Evolutionary conservation across 2,888 invertebrate species (phyloP).

Genomic region (Tetrapedia diversipes): DNA sequence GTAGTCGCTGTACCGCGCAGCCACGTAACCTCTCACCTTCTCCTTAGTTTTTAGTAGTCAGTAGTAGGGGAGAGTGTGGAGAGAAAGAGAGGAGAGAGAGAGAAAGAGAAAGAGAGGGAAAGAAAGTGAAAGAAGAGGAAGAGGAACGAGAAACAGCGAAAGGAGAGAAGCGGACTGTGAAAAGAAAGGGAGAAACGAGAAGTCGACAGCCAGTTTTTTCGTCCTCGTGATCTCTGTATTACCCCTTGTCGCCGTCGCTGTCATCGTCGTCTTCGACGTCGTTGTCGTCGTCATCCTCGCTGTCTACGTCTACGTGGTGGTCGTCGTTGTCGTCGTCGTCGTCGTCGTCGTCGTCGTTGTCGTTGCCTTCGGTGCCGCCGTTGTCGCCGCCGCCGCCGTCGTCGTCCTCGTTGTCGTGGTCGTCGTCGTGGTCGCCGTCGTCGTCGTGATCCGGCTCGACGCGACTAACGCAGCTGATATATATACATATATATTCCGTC

Average conservation of each 20-base stretch:
- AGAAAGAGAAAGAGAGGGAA: slow-evolving; percentile 36
- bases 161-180: slow-evolving; percentile 24
- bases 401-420: slow-evolving; percentile 22
- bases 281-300: slow-evolving; percentile 9
- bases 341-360: slow-evolving; percentile 35
- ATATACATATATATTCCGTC: slow-evolving; percentile 26
- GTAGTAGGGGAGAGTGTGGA: slow-evolving; percentile 77
- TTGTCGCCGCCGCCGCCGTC: slow-evolving; percentile 27
- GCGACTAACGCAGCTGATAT: slow-evolving; percentile 56
- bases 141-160: slow-evolving; percentile 30
- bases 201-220: slow-evolving; percentile 59
- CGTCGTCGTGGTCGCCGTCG: slow-evolving; percentile 42
- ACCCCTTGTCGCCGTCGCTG: slow-evolving; percentile 17
- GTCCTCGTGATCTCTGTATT: slow-evolving; percentile 33
- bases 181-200: slow-evolving; percentile 27
- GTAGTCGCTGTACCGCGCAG: slow-evolving; percentile 82
- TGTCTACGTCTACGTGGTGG: slow-evolving; percentile 33
- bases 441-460: slow-evolving; percentile 55
- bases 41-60: slow-evolving; percentile 82
- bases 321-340: neutral
- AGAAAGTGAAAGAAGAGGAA: slow-evolving; percentile 8
- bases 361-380: slow-evolving; percentile 39
- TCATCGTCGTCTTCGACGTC: neutral
- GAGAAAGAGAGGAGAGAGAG: slow-evolving; percentile 55
- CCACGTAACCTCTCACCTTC: slow-evolving; percentile 81